Conservation (phyloP, 2,888 invertebrate genomes). For the Caenorhabditis angaria region DNA sequence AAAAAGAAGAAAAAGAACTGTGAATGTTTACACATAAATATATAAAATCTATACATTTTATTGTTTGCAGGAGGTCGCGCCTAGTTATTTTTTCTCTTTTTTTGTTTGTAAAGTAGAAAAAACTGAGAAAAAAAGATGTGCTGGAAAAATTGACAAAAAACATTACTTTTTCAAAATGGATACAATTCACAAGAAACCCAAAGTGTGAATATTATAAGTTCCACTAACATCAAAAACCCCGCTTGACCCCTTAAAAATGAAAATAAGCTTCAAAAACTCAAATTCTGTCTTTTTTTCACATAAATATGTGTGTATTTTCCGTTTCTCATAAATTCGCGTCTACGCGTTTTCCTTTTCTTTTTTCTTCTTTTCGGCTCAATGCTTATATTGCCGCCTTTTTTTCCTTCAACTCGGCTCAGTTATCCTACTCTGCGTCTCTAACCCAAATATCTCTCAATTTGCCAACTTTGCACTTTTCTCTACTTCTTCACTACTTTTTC, state of each 20-base stretch:
- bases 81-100: background rate
- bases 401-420: conserved; percentile 2
- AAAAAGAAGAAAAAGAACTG: too few relatives aligned
- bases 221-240: too few relatives aligned
- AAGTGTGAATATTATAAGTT: too few relatives aligned
- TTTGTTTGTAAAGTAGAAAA: background rate
- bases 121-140: too few relatives aligned
- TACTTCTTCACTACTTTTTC: background rate
- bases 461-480: background rate
- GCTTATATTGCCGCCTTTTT: too few relatives aligned
- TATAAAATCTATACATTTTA: background rate
- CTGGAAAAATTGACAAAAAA: too few relatives aligned
- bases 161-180: too few relatives aligned
- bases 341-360: conserved; percentile 2
- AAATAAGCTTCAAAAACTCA: too few relatives aligned
- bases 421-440: background rate
- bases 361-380: conserved; percentile 1
- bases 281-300: background rate
- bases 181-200: too few relatives aligned
- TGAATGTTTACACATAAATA: background rate
- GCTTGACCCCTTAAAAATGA: background rate
- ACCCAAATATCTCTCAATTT: conserved; percentile 1
- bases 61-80: background rate
- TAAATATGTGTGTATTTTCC: background rate
- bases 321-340: conserved; percentile 16